These are phyloP conservation scores for Axea sp. DNA, from an alignment of 2,888 invertebrate species.

Conservation along the genomic window DNA sequence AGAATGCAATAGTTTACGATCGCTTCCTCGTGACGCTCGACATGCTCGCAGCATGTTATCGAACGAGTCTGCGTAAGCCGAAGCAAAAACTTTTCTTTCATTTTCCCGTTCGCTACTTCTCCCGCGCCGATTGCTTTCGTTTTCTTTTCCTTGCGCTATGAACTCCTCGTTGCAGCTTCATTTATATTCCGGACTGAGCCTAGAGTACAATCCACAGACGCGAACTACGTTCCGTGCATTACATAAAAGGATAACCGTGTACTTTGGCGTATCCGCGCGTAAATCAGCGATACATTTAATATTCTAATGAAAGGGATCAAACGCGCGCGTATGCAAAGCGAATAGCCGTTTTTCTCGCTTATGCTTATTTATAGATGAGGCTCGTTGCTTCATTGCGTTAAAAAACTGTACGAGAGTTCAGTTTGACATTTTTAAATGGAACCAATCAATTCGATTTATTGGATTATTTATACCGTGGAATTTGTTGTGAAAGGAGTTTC, in stretches of 20 bases:
- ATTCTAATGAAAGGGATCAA: constrained; percentile 33
- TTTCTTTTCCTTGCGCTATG: constrained; percentile 52
- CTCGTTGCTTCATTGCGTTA: too few species aligned
- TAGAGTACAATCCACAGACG: constrained; percentile 45
- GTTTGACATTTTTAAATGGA: too few species aligned
- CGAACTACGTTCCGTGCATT: constrained; percentile 47
- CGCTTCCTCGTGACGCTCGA: constrained; percentile 73
- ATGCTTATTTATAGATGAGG: too few species aligned
- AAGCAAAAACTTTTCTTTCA: constrained; percentile 37
- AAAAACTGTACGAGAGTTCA: too few species aligned
- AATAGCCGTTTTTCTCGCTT: too few species aligned
- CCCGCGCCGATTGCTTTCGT: constrained; percentile 48
- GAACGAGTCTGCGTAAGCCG: constrained; percentile 29
- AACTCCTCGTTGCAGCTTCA: constrained; percentile 40
- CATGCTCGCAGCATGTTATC: constrained; percentile 44
- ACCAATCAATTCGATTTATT: too few species aligned
- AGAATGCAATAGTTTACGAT: constrained; percentile 71
- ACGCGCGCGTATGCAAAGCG: too few species aligned
- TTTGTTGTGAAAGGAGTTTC: too few species aligned
- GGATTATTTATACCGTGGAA: too few species aligned
- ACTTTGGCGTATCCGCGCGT: constrained; percentile 16
- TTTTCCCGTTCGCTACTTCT: constrained; percentile 16
- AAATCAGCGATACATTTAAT: constrained; percentile 43
- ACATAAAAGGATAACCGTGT: constrained; percentile 53
- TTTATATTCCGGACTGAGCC: constrained; percentile 56